Evolutionary conservation across 2,888 invertebrate genomes (phyloP).

Genomic region (Eupithecia abbreviata): DNA sequence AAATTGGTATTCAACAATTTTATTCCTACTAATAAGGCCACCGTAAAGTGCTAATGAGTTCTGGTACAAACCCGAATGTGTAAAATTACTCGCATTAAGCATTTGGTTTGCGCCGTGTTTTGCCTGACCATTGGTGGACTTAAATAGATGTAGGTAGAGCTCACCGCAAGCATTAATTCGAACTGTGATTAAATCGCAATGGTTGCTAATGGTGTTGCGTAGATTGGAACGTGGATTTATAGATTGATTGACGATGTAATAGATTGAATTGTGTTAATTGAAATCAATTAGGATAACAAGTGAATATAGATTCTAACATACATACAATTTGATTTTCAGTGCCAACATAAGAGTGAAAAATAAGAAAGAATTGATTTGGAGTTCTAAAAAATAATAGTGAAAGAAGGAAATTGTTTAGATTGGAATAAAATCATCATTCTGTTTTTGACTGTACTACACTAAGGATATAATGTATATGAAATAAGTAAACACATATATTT

Average conservation of each 20-base stretch:
- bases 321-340: background rate
- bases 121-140: background rate
- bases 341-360: too few relatives aligned
- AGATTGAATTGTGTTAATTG: background rate
- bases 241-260: constrained; percentile 11
- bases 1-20: background rate
- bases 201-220: constrained; percentile 7
- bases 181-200: constrained; percentile 67
- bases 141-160: constrained; percentile 27
- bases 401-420: background rate
- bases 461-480: background rate
- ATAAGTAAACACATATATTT: background rate
- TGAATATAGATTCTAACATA: background rate
- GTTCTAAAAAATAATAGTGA: too few relatives aligned
- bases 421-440: background rate
- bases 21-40: background rate
- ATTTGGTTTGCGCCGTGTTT: constrained; percentile 47
- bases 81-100: constrained; percentile 56
- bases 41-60: constrained; percentile 17
- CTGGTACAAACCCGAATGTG: constrained; percentile 28
- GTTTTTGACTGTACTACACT: background rate
- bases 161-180: constrained; percentile 63
- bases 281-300: background rate
- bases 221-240: background rate
- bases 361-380: background rate